Evolutionary conservation across 1,140 invertebrate genomes (phyloP), one percentile per base, ranked within the genome.

Genomic region (Bombus haemorrhoidalis): DNA sequence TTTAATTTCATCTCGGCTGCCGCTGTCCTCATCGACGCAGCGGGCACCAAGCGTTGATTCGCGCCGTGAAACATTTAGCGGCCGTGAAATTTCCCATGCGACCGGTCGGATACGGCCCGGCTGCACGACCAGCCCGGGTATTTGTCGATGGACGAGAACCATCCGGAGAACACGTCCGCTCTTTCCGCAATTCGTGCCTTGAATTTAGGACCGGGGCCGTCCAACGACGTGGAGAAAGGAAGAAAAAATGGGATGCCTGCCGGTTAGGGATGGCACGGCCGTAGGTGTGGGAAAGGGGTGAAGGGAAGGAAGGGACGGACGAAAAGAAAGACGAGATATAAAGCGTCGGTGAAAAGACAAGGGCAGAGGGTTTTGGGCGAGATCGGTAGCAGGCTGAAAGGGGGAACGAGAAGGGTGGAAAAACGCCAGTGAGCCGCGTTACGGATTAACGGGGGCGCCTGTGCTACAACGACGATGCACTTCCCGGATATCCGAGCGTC

Each of bases 71-170:
- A 93, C 91, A 92, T 92, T 93, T 91, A 93, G 85, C 81, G 81
- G 82, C 88, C 87, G 89, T 81, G 91, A 87, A 92, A 93, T 93
- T 93, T 93, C 92, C 92, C 92, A 91, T 88, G 91, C 89, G 92
- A 89, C 90, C 83, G 39, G 28, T 57, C 69, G 83, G 74, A 66
- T 81, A 41, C 68, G 34, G n/a, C 53, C 53, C 25, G 64, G 32
- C n/a, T 41, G 34, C 25, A 59, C 53, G 12, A 41, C 39, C n/a
- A 28, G 41, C 6, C 39, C 69, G 41, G 37, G 62, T 75, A 69
- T 77, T 80, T 71, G 86, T 75, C 83, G 83, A 89, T 89, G 73
- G 83, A 64, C 77, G 73, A 62, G 59, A 68, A 77, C 57, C 73
- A 76, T 71, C 78, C 73, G 37, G 74, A 66, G 86, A 77, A 78